Base-by-base conservation (phyloP, 2,113 vertebrate species). In the Argyrosomus japonicus region DNA sequence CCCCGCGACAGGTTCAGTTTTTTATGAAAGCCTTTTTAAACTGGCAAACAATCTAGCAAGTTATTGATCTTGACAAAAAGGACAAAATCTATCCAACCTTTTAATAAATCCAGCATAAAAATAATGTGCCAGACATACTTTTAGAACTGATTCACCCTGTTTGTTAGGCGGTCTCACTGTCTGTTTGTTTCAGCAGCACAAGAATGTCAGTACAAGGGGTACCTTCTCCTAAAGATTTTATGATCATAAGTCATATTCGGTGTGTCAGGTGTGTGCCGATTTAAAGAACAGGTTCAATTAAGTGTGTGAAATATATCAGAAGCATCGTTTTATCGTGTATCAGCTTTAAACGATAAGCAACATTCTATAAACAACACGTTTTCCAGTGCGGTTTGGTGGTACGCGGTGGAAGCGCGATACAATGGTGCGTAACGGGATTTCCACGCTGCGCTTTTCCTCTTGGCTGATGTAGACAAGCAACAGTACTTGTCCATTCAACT, bases 381-480 rank as follows among this genome's bases (percentile, higher is more conserved):
- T 62, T 13, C 29, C 8, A 23, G 14, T 23, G 54, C 5, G 43
- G 21, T 82, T 75, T 57, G 63, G 77, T 36, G 61, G 5, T 11
- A 8, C 13, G 9, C 65, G 18, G 9, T 32, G 23, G 6, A 29
- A 5, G 61, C 63, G 81, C 19, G 36, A 69, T 13, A 53, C 36
- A 43, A 17, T 7, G 48, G 32, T 62, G 79, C 81, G 82, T 85
- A 82, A 88, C 43, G 72, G 89, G 82, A 82, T 67, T 77, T 84
- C 81, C 85, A 87, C 65, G 63, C 81, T 60, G 71, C 63, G 57
- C 73, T 23, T 75, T 68, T n/a, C 54, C 71, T 48, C 79, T 36
- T n/a, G 32, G 25, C 47, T 63, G 47, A 29, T 29, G 51, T 13
- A 47, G 18, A 63, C 29, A 27, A 29, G 1, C 18, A 5, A 60